These are phyloP conservation scores for Pitta sordida DNA, from an alignment of 2,113 vertebrate species.

Conservation along the genomic window DNA sequence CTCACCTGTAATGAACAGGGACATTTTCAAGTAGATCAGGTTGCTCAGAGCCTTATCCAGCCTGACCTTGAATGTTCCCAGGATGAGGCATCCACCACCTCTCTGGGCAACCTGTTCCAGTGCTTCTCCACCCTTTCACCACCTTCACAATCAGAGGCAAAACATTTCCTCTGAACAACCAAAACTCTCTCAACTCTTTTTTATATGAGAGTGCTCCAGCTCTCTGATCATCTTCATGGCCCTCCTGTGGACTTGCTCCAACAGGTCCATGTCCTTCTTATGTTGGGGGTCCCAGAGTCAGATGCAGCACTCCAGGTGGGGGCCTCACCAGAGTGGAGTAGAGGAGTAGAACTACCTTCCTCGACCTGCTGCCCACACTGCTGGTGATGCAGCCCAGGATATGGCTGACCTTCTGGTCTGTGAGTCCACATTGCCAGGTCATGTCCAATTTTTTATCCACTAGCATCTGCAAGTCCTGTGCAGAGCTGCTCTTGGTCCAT, in stretches of 20 bases:
- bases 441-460: not conserved
- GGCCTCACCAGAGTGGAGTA: not conserved
- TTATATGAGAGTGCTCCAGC: not conserved
- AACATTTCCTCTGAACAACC: not conserved
- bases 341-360: not conserved
- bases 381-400: not conserved
- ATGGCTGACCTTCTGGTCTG: not conserved
- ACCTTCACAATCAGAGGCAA: too few species aligned
- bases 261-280: not conserved
- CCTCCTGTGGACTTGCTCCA: not conserved
- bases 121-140: not conserved
- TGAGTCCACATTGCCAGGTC: not conserved
- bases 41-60: not conserved
- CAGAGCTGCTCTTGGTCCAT: not conserved
- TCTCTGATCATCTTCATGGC: not conserved
- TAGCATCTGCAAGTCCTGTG: not conserved
- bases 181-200: not conserved
- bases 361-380: not conserved
- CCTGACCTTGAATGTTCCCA: not conserved
- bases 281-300: not conserved
- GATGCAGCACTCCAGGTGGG: not conserved
- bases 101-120: not conserved
- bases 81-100: not conserved
- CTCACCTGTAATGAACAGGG: not conserved
- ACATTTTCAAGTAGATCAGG: not conserved